Evolutionary conservation across 2,113 vertebrate genomes (phyloP), one percentile per base, ranked within the genome.

Genomic region (Tretioscincus oriximinensis): DNA sequence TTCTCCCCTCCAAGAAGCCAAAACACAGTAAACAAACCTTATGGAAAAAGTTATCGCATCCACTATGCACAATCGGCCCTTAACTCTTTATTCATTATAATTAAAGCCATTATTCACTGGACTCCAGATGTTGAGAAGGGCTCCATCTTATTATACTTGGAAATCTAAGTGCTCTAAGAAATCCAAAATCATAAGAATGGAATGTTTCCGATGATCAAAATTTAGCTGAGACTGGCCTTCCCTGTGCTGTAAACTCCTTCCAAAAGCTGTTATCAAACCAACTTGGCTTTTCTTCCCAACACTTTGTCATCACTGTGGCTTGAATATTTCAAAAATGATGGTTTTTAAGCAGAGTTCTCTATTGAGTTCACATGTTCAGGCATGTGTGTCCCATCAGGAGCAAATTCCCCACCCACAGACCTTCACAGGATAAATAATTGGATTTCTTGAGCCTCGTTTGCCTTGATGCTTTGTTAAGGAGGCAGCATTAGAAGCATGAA

Each of bases 181-280:
- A 31, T 11, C 26, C 31, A 18, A 54, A 63, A 61, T 86, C 77
- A 82, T 60, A 82, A 70, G 81, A 86, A 82, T 79, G 77, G 81
- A 78, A 86, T 86, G 77, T 75, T 82, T 80, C 66, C 51, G 72
- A 83, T 76, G 66, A 71, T 75, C 72, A 80, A 60, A 21, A 35
- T n/a, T 74, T 29, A 76, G 29, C n/a, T 66, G 45, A 75, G 71
- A 22, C 20, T 16, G 76, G 60, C 49, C 61, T 28, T n/a, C 68
- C 28, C 60, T 5, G 60, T 58, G 67, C 74, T 54, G n/a, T 65
- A 76, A 76, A 76, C 28, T 51, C 60, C 24, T 26, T 29, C 24
- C 29, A 75, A 69, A 63, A 64, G 65, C 82, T 69, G 65, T 64
- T 84, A 80, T 84, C 82, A 80, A 29, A 64, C 41, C 41, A 26